These are phyloP conservation scores for Lepidocolaptes lacrymiger DNA, from an alignment of 2,797 vertebrate genomes.

Conservation along the genomic window DNA sequence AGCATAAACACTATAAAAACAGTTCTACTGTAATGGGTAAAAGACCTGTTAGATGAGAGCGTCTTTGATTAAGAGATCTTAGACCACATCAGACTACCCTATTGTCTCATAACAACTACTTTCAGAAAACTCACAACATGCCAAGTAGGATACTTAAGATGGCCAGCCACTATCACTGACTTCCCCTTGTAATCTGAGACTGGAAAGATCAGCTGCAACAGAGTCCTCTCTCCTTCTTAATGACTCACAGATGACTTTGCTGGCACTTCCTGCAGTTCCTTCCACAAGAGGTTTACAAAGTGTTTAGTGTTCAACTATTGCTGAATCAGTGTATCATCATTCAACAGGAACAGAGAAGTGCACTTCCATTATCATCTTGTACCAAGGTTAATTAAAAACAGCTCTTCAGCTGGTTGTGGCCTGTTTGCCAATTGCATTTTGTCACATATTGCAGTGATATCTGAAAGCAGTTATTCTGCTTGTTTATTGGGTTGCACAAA, in stretches of 20 bases:
- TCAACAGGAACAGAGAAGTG: conserved; percentile 63
- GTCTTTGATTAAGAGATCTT: conserved; percentile 27
- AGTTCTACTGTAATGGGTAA: background rate
- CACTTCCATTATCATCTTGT: conserved; percentile 22
- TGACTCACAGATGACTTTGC: conserved; percentile 65
- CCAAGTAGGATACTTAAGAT: background rate
- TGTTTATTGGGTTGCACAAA: background rate
- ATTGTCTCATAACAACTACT: conserved; percentile 11
- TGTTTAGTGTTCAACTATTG: conserved; percentile 62
- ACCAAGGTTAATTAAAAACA: conserved; percentile 74
- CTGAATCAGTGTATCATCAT: conserved; percentile 75
- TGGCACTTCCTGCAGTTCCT: conserved; percentile 34
- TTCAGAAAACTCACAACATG: conserved; percentile 12
- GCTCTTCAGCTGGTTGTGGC: conserved; percentile 25
- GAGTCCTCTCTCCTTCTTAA: conserved; percentile 29
- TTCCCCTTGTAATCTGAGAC: background rate
- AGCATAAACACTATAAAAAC: conserved; percentile 37
- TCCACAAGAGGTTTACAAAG: conserved; percentile 54
- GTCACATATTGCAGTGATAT: background rate
- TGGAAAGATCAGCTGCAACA: background rate
- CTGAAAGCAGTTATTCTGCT: conserved; percentile 47
- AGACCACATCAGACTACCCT: conserved; percentile 20
- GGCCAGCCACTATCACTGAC: background rate
- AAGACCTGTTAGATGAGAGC: background rate
- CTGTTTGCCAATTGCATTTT: conserved; percentile 14